Percentiles rank a stretch among this genome's conserved stretches.
phyloP scores from a whole-genome alignment of 2,797 vertebrate genomes.

The Huso huso region DNA sequence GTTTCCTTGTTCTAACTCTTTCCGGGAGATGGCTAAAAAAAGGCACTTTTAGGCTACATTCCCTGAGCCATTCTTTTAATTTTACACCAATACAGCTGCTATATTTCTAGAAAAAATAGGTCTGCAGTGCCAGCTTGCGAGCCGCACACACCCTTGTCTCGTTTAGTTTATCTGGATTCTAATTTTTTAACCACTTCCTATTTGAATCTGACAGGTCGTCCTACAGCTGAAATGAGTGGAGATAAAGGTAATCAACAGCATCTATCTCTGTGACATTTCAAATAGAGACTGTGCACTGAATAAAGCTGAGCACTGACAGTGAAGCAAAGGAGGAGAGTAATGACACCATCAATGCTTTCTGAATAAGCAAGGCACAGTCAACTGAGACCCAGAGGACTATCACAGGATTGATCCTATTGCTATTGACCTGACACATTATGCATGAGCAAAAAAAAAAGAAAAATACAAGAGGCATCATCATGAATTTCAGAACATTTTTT shows the following conservation, averaged over 20 bases:
- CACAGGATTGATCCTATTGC: too few species aligned
- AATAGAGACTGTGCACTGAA: neutral
- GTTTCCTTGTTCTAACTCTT: too few species aligned
- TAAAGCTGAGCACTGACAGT: neutral
- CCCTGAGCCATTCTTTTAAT: neutral
- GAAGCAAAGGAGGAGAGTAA: neutral
- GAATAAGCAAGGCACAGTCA: neutral
- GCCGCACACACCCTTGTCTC: neutral
- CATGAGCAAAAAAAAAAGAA: too few species aligned
- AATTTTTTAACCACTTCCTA: neutral
- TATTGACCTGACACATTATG: too few species aligned
- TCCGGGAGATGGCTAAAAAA: too few species aligned
- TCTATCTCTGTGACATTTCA: slow-evolving; percentile 9
- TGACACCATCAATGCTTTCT: slow-evolving; percentile 15
- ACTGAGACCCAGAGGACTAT: neutral
- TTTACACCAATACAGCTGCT: neutral
- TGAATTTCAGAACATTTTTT: too few species aligned
- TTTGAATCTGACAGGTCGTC: slow-evolving; percentile 59
- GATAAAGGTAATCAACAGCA: neutral
- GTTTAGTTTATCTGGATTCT: neutral
- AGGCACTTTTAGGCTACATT: too few species aligned
- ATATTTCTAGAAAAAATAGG: neutral
- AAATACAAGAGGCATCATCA: too few species aligned
- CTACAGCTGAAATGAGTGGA: slow-evolving; percentile 72
- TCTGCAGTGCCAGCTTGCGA: neutral